These are phyloP conservation scores for Seira sanloemensis DNA, from an alignment of 2,888 invertebrate species.

Conservation along the genomic window DNA sequence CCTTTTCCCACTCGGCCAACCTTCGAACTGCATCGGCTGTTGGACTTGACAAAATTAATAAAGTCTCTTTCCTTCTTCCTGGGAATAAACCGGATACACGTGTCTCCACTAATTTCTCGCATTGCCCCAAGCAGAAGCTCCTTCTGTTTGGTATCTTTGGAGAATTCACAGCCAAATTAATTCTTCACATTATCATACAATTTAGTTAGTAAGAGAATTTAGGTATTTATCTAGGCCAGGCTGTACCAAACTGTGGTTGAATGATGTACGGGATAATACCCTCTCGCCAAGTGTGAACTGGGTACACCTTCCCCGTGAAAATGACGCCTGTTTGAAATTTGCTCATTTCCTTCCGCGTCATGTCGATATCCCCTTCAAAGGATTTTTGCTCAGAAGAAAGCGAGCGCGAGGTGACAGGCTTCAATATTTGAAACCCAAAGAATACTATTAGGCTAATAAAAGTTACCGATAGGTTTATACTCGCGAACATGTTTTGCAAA, in stretches of 20 bases:
- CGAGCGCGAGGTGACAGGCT: not conserved
- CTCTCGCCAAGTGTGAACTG: conserved; percentile 40
- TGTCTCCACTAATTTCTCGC: conserved; percentile 54
- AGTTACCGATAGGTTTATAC: too few relatives aligned
- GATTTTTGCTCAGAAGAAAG: conserved; percentile 14
- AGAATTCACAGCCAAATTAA: too few relatives aligned
- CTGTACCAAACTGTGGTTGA: conserved; percentile 41
- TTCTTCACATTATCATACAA: too few relatives aligned
- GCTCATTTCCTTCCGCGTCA: conserved; percentile 38
- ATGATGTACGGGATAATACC: conserved; percentile 47
- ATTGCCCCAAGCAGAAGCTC: conserved; percentile 42
- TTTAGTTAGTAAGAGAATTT: too few relatives aligned
- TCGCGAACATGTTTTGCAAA: too few relatives aligned
- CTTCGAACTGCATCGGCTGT: conserved; percentile 55
- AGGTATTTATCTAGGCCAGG: too few relatives aligned
- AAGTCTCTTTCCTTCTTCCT: conserved; percentile 29
- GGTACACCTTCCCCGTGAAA: conserved; percentile 40
- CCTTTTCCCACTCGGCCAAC: conserved; percentile 45
- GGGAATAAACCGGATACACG: conserved; percentile 59
- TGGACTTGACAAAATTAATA: conserved; percentile 37
- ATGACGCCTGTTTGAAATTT: conserved; percentile 43
- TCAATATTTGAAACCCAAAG: too few relatives aligned
- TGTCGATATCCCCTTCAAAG: conserved; percentile 58
- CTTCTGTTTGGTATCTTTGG: not conserved
- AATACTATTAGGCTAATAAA: too few relatives aligned